phyloP scores from a whole-genome alignment of 2,888 invertebrate species.

The Drosophila infuscata region DNA sequence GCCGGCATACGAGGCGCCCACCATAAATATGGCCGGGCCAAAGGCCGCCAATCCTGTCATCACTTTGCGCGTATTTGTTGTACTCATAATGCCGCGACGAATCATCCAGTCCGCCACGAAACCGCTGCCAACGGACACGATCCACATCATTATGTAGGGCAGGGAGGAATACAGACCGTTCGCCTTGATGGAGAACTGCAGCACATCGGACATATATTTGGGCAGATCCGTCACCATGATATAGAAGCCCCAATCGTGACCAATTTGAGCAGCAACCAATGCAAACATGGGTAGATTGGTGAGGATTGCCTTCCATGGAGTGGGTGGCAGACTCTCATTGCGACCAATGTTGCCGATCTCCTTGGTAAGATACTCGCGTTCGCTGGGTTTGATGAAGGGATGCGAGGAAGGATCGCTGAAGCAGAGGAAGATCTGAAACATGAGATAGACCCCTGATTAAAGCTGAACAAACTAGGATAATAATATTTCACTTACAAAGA shows the following conservation, averaged over 20 bases:
- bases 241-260: conserved; percentile 89
- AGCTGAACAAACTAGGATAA: not conserved
- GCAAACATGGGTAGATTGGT: conserved; percentile 91
- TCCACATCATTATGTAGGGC: conserved; percentile 88
- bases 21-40: conserved; percentile 89
- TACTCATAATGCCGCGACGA: conserved; percentile 86
- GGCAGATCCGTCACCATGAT: conserved; percentile 89
- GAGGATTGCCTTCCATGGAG: conserved; percentile 90
- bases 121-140: conserved; percentile 87
- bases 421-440: conserved; percentile 87
- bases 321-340: conserved; percentile 87
- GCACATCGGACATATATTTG: conserved; percentile 88
- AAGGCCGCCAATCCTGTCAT: conserved; percentile 90
- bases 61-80: conserved; percentile 84
- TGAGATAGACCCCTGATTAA: not conserved
- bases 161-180: conserved; percentile 88
- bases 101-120: conserved; percentile 90
- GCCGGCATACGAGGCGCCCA: conserved; percentile 89
- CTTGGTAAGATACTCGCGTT: conserved; percentile 89
- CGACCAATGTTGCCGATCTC: conserved; percentile 87
- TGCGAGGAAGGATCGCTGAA: conserved; percentile 90
- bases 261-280: conserved; percentile 90
- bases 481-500: conserved; percentile 86
- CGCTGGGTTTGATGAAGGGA: conserved; percentile 90
- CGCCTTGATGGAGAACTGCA: conserved; percentile 87